phyloP scores from a whole-genome alignment of 2,888 invertebrate genomes.

The Polydrusus tereticollis region DNA sequence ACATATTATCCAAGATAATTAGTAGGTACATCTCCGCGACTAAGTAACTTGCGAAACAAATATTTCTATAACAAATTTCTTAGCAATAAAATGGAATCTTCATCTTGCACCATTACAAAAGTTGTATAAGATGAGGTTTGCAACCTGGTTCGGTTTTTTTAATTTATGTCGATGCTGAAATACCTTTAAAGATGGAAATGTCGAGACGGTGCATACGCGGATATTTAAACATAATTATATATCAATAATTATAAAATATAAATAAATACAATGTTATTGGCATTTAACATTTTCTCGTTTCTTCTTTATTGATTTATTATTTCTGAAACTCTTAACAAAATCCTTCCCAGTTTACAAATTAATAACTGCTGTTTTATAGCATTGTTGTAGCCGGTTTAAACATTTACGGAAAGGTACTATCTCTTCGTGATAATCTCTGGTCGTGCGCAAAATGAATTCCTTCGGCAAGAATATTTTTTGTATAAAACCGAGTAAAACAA shows the following conservation, averaged over 20 bases:
- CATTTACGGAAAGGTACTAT: slow-evolving; percentile 25
- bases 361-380: slow-evolving; percentile 27
- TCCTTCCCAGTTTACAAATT: slow-evolving; percentile 34
- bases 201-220: too few species aligned
- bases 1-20: background rate
- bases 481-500: background rate
- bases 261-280: too few species aligned
- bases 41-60: background rate
- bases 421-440: slow-evolving; percentile 7
- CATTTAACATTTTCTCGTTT: too few species aligned
- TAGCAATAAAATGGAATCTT: background rate
- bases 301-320: too few species aligned
- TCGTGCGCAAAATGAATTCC: slow-evolving; percentile 33
- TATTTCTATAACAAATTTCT: background rate
- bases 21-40: background rate
- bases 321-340: slow-evolving; percentile 1
- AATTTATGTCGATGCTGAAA: background rate
- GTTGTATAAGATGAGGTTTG: background rate
- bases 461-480: background rate
- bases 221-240: too few species aligned
- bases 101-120: slow-evolving; percentile 1
- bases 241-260: too few species aligned
- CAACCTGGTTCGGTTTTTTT: background rate
- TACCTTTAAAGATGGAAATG: background rate
- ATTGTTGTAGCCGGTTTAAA: slow-evolving; percentile 19